phyloP scores from a whole-genome alignment of 2,113 vertebrate species.

The Tringa solitaria region DNA sequence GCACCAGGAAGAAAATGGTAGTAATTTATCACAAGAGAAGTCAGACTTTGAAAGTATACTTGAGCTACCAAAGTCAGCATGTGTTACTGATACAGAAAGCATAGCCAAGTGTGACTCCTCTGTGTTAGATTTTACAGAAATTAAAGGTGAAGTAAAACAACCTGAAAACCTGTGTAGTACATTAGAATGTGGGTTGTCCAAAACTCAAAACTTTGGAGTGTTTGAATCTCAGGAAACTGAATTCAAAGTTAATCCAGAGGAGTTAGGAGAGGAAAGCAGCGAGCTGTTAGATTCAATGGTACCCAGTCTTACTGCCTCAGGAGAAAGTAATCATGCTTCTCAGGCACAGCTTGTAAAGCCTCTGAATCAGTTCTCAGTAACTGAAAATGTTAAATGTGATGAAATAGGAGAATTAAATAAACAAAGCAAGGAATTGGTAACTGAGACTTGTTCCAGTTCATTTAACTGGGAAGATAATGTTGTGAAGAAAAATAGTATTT shows the following conservation, averaged over 20 bases:
- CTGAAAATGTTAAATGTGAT: background rate
- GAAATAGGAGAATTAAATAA: background rate
- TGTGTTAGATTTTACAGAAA: background rate
- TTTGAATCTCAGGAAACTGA: background rate
- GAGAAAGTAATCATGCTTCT: background rate
- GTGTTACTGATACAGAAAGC: background rate
- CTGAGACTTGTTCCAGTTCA: background rate
- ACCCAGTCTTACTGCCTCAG: background rate
- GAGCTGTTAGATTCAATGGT: background rate
- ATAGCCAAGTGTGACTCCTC: constrained; percentile 23
- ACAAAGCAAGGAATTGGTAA: background rate
- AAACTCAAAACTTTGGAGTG: background rate
- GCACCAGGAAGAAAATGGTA: background rate
- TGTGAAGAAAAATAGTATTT: background rate
- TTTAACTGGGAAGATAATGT: background rate
- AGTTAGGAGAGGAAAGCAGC: background rate
- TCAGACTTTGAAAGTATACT: background rate
- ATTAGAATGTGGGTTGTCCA: background rate
- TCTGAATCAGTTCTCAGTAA: background rate
- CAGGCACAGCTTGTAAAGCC: background rate
- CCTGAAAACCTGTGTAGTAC: background rate
- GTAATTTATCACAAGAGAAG: background rate
- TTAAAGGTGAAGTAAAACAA: background rate
- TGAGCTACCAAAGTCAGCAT: fast-evolving
- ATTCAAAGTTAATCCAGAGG: background rate